A percentile compares a stretch with the other conserved stretches of the same genome.
Conservation (phyloP, 2,113 vertebrate species). For the Morone saxatilis region DNA sequence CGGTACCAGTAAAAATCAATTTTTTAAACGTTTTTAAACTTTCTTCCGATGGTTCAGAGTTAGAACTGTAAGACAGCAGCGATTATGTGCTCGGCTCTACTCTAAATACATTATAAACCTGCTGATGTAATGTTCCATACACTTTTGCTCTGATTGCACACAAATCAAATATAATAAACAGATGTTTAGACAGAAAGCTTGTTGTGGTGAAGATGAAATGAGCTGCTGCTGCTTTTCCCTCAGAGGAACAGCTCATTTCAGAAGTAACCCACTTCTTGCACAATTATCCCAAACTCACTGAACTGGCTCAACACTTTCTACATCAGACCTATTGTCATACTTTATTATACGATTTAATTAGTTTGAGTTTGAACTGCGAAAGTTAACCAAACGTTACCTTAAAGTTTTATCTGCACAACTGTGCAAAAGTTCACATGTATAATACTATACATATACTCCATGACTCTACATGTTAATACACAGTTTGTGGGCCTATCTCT, state of each 20-base stretch:
- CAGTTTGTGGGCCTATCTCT: neutral
- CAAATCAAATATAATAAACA: neutral
- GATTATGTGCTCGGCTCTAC: too few species aligned
- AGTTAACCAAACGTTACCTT: neutral
- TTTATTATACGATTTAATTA: neutral
- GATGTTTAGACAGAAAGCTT: neutral
- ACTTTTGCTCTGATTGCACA: too few species aligned
- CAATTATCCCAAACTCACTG: neutral
- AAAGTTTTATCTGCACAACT: neutral
- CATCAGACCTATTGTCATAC: neutral
- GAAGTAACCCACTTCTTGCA: neutral
- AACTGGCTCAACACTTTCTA: neutral
- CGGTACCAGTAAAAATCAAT: too few species aligned
- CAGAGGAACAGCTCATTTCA: neutral
- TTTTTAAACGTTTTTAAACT: too few species aligned
- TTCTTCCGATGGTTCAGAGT: too few species aligned
- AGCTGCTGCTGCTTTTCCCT: neutral
- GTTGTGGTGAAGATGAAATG: neutral
- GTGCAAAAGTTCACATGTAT: too few species aligned
- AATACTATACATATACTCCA: too few species aligned
- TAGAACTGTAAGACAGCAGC: too few species aligned
- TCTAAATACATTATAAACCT: too few species aligned
- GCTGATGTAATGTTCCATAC: too few species aligned
- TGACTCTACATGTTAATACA: neutral
- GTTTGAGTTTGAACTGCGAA: neutral